These are phyloP conservation scores for Hirtodrosophila cameraria DNA, from an alignment of 2,888 invertebrate genomes.

Conservation along the genomic window DNA sequence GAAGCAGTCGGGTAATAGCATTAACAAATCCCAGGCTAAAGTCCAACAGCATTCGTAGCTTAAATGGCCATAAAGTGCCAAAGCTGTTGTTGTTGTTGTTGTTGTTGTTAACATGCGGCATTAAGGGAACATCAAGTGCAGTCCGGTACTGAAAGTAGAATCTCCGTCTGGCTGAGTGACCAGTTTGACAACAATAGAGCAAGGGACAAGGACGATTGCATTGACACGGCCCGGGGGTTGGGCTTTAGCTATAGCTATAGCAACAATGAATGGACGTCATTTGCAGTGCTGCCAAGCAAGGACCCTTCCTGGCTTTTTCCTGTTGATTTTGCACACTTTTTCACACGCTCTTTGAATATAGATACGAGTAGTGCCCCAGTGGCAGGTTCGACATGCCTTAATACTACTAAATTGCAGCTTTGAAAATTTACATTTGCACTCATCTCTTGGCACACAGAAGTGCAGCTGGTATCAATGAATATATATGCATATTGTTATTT, in stretches of 20 bases:
- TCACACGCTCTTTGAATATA: not conserved
- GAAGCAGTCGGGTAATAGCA: not conserved
- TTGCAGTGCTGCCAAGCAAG: slow-evolving; percentile 29
- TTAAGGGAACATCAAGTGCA: slow-evolving; percentile 68
- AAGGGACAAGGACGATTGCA: slow-evolving; percentile 21
- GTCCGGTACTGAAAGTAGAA: slow-evolving; percentile 8
- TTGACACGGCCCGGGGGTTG: slow-evolving; percentile 5
- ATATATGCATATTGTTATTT: slow-evolving; percentile 39
- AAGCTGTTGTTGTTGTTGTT: slow-evolving; percentile 64
- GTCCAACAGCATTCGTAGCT: not conserved
- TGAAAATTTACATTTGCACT: slow-evolving; percentile 60
- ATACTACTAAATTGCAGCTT: slow-evolving; percentile 38
- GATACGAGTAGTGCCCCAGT: slow-evolving; percentile 6
- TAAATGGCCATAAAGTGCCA: slow-evolving; percentile 53
- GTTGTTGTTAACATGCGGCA: slow-evolving; percentile 63
- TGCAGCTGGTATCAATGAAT: slow-evolving; percentile 1
- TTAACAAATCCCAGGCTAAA: not conserved
- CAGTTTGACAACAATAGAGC: slow-evolving; percentile 26
- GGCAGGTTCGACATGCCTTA: slow-evolving; percentile 32
- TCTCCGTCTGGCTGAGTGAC: slow-evolving; percentile 22
- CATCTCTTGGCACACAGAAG: slow-evolving; percentile 23
- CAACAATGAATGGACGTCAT: slow-evolving; percentile 41
- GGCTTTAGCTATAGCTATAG: no score
- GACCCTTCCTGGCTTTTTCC: slow-evolving; percentile 2
- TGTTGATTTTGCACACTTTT: slow-evolving; percentile 34